Percentiles rank a stretch among this genome's conserved stretches.
phyloP scores from a whole-genome alignment of 1,140 invertebrate genomes.

The Pogonomyrmex californicus region DNA sequence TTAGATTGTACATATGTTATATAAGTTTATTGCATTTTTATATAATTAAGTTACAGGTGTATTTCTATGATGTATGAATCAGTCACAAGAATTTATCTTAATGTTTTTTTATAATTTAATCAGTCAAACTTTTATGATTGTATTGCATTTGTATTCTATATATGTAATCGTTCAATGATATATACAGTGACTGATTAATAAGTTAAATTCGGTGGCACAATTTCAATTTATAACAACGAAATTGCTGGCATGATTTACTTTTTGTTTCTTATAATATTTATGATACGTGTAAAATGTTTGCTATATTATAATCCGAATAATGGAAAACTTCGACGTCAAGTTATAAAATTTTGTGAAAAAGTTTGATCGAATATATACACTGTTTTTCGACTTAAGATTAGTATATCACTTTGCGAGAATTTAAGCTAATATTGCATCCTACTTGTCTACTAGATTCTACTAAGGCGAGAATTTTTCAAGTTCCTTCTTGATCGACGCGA shows the following conservation, averaged over 20 bases:
- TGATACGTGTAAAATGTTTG: not conserved
- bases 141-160: conserved; percentile 16
- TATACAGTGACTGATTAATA: conserved; percentile 61
- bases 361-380: conserved; percentile 64
- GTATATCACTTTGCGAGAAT: conserved; percentile 1
- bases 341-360: conserved; percentile 60
- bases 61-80: conserved; percentile 20
- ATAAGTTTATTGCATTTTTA: conserved; percentile 57
- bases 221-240: not conserved
- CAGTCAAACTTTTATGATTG: conserved; percentile 4
- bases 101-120: conserved; percentile 16
- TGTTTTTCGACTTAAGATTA: not conserved
- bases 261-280: not conserved
- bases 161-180: conserved; percentile 46
- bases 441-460: conserved; percentile 21
- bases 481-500: conserved; percentile 89
- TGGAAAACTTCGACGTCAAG: conserved; percentile 22
- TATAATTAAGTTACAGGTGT: conserved; percentile 17
- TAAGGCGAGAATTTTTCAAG: conserved; percentile 86
- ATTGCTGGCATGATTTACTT: not conserved
- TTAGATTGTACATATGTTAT: conserved; percentile 9
- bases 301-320: conserved; percentile 37
- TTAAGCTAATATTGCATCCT: conserved; percentile 37
- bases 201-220: conserved; percentile 12
- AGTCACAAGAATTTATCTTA: conserved; percentile 24